Evolutionary conservation across 1,140 invertebrate species (phyloP).

Genomic region (Zaprionus ghesquierei): DNA sequence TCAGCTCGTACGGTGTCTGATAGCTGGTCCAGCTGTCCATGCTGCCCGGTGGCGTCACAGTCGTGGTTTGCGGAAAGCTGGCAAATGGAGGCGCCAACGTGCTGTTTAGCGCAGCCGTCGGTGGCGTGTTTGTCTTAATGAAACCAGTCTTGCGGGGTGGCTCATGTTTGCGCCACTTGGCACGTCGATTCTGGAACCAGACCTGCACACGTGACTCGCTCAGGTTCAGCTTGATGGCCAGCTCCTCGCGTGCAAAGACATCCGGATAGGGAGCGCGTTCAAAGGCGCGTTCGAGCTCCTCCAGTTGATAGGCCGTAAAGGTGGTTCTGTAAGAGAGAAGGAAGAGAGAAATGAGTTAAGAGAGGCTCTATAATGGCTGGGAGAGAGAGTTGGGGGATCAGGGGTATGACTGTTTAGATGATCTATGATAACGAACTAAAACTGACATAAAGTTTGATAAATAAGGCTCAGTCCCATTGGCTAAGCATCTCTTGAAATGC

Average conservation of each 20-base stretch:
- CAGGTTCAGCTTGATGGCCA: constrained; percentile 94
- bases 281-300: constrained; percentile 96
- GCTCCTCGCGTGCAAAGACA: constrained; percentile 96
- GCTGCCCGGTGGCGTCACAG: constrained; percentile 85
- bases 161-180: constrained; percentile 99
- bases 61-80: constrained; percentile 84
- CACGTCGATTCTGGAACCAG: constrained; percentile 93
- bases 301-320: constrained; percentile 97
- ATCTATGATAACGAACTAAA: too few relatives aligned
- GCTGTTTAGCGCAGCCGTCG: constrained; percentile 84
- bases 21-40: constrained; percentile 90
- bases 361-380: not conserved
- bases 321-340: constrained; percentile 90
- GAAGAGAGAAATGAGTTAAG: not conserved
- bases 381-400: not conserved
- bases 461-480: too few relatives aligned
- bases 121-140: constrained; percentile 85
- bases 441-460: too few relatives aligned
- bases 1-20: constrained; percentile 89
- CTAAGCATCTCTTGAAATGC: too few relatives aligned
- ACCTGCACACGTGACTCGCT: constrained; percentile 96
- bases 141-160: constrained; percentile 96
- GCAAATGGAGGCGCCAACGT: constrained; percentile 88
- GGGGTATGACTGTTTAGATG: too few relatives aligned
- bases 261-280: constrained; percentile 98